Percentiles rank a stretch among this genome's conserved stretches.
phyloP scores from a whole-genome alignment of 2,888 invertebrate species.

The Tuberolachnus salignus region DNA sequence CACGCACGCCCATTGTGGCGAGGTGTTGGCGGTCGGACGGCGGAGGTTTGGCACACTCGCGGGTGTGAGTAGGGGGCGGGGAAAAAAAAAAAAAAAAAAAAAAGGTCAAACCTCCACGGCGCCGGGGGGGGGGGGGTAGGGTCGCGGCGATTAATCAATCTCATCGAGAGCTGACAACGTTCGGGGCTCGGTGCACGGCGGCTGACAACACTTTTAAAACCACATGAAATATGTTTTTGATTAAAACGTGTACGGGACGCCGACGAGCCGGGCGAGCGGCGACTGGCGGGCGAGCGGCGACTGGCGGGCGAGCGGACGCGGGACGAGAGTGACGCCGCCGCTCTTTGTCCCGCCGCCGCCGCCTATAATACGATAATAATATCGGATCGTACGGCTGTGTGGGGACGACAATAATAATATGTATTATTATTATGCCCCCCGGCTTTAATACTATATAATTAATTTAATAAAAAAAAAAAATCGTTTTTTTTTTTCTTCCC shows the following conservation, averaged over 20 bases:
- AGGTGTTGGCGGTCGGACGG: no score
- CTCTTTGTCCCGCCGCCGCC: not conserved
- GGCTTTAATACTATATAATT: no score
- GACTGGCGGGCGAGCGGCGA: not conserved
- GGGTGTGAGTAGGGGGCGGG: not conserved
- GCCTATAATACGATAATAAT: constrained; percentile 3
- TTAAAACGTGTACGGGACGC: constrained; percentile 35
- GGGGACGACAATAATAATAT: not conserved
- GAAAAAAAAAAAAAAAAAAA: constrained; percentile 8
- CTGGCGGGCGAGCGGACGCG: not conserved
- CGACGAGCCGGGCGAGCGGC: not conserved
- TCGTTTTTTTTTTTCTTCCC: no score
- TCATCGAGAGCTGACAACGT: constrained; percentile 53
- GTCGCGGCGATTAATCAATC: constrained; percentile 48
- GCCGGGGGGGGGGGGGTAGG: not conserved
- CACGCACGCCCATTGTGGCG: no score
- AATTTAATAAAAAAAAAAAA: no score
- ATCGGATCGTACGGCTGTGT: not conserved
- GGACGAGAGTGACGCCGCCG: not conserved
- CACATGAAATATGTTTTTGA: constrained; percentile 56
- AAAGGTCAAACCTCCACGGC: constrained; percentile 29
- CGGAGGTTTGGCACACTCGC: no score
- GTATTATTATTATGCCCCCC: no score
- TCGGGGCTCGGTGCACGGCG: not conserved
- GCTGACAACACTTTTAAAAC: constrained; percentile 56